phyloP scores from a whole-genome alignment of 2,113 vertebrate species.

The Carlito syrichta region DNA sequence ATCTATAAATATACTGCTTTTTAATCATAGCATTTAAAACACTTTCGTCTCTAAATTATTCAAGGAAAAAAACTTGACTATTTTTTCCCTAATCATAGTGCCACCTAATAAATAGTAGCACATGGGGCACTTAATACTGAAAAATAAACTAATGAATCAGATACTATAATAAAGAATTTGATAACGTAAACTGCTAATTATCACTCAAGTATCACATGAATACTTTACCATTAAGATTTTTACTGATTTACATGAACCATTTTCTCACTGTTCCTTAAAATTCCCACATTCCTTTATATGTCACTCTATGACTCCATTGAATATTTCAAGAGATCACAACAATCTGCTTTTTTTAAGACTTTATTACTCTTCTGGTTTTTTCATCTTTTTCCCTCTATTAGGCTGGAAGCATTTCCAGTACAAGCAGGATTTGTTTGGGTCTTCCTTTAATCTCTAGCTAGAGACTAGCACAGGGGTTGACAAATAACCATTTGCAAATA shows the following conservation, averaged over 20 bases:
- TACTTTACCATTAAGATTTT: not conserved
- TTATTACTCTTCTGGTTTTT: not conserved
- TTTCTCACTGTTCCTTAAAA: not conserved
- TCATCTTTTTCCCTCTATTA: not conserved
- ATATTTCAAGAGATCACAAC: not conserved
- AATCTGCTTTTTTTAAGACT: not conserved
- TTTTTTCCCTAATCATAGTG: not conserved
- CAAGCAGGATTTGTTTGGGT: not conserved
- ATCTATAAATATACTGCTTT: not conserved
- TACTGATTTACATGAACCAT: not conserved
- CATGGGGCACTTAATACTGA: not conserved
- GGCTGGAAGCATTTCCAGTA: not conserved
- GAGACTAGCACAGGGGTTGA: not conserved
- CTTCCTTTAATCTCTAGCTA: not conserved
- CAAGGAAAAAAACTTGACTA: not conserved
- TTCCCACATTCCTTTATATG: not conserved
- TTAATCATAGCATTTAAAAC: not conserved
- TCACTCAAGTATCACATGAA: not conserved
- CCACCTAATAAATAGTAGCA: not conserved
- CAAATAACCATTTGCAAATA: not conserved
- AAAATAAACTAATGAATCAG: not conserved
- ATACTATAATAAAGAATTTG: not conserved
- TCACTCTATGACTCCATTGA: not conserved
- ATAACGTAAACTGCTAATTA: not conserved
- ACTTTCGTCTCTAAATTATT: not conserved